These are phyloP conservation scores for Atta texana DNA, from an alignment of 1,140 invertebrate species.

Conservation along the genomic window DNA sequence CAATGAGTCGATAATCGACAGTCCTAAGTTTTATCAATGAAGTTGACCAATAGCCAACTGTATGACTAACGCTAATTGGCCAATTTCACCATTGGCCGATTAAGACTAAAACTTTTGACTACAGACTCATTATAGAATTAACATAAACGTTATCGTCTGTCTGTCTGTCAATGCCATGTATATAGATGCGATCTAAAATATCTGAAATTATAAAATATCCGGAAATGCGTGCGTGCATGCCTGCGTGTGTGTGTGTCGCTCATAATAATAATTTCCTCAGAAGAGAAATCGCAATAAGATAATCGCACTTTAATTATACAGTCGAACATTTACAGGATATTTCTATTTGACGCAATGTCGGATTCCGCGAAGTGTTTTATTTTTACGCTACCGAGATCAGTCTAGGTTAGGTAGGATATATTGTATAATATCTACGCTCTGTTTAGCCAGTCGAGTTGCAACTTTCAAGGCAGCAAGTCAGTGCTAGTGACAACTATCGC, in stretches of 20 bases:
- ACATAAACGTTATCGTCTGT: not conserved
- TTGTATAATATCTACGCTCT: conserved; percentile 18
- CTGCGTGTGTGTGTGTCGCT: too few species aligned
- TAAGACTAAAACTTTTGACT: too few species aligned
- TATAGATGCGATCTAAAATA: not conserved
- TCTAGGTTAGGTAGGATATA: conserved; percentile 16
- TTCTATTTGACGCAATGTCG: not conserved
- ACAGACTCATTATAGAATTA: too few species aligned
- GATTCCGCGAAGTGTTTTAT: conserved; percentile 25
- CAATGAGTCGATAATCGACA: too few species aligned
- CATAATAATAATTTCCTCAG: too few species aligned
- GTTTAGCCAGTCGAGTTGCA: conserved; percentile 60
- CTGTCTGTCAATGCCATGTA: not conserved
- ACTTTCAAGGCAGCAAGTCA: conserved; percentile 38
- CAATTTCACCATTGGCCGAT: too few species aligned
- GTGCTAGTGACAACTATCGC: not conserved
- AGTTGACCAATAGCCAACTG: too few species aligned
- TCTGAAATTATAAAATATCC: not conserved
- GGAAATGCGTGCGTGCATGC: too few species aligned
- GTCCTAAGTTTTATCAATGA: too few species aligned
- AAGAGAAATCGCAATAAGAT: not conserved
- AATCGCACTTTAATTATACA: conserved; percentile 22
- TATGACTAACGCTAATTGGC: too few species aligned
- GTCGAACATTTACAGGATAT: not conserved
- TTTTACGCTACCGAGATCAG: not conserved